Base-by-base conservation (phyloP, 1,140 invertebrate genomes). In the Bacillus rossius region DNA sequence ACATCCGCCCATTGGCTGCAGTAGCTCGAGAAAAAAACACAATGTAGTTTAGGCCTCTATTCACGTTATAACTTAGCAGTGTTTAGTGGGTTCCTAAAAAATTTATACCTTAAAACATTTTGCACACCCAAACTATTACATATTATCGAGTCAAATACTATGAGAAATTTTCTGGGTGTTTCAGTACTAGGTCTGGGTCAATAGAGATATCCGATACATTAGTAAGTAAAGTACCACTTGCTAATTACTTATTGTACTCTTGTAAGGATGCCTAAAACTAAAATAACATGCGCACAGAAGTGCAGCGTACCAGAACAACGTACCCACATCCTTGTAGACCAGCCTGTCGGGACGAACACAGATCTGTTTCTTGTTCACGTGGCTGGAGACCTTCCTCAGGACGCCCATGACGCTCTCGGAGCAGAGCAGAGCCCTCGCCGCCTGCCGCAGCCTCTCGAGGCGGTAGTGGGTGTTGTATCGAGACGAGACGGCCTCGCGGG, bases 281-380 rank as follows among this genome's bases (percentile, higher is more conserved):
- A 23, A 48, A 19, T 59, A 19, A 55, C 25, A 57, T 61, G 38
- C n/a, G 38, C 10, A n/a, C 38, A 10, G 25, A 47, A n/a, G 17
- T 54, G 22, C 10, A 26, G 38, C 40, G 38, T 23, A 29, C 8
- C 26, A n/a, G 65, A 17, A 3, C 47, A 47, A 47, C 34, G 60
- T 62, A 65, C 87, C 84, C 25, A 91, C 81, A 76, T 91, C 84
- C 55, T 86, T 75, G 71, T 89, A 85, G 2, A 90, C 71, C 75
- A 89, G 83, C 55, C 81, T 78, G 71, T 90, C 88, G 34, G 74
- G 77, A 62, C 86, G 75, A 51, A 89, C 82, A 22, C 75, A 68
- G 1, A 91, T 73, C 4, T 83, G 77, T 61, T 85, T 83, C 56
- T 82, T 84, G 52, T 87, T 82, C 10, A 90, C 78, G 26, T 81